A percentile compares a stretch with the other conserved stretches of the same genome.
Conservation (phyloP, 2,113 vertebrate genomes). For the Tonatia bakeri region DNA sequence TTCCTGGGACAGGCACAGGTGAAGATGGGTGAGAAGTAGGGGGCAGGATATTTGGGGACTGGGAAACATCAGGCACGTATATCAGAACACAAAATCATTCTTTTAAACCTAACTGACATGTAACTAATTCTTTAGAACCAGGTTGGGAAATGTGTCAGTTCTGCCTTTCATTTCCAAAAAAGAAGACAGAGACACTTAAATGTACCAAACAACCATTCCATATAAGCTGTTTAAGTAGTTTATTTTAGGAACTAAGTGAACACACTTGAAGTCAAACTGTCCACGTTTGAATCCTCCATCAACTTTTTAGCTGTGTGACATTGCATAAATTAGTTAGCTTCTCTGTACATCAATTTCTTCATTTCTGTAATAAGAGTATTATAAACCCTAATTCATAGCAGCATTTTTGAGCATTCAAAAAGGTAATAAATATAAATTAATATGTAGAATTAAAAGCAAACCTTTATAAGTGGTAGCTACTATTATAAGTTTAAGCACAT, state of each 20-base stretch:
- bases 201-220: background rate
- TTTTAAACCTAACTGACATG: background rate
- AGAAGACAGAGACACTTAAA: background rate
- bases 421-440: background rate
- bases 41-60: accelerated
- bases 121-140: background rate
- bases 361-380: background rate
- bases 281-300: background rate
- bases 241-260: background rate
- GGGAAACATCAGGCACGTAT: background rate
- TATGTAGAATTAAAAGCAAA: background rate
- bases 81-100: background rate
- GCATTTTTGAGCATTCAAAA: background rate
- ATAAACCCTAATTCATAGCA: background rate
- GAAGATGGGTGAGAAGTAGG: background rate
- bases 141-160: background rate
- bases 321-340: background rate
- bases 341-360: background rate
- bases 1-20: background rate
- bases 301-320: background rate
- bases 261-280: background rate
- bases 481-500: background rate
- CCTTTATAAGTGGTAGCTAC: background rate
- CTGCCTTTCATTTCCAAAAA: background rate
- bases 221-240: background rate